Percentiles rank a stretch among this genome's conserved stretches.
These are phyloP conservation scores for Polylopha cassiicola DNA, from an alignment of 2,888 invertebrate species.

Conservation along the genomic window DNA sequence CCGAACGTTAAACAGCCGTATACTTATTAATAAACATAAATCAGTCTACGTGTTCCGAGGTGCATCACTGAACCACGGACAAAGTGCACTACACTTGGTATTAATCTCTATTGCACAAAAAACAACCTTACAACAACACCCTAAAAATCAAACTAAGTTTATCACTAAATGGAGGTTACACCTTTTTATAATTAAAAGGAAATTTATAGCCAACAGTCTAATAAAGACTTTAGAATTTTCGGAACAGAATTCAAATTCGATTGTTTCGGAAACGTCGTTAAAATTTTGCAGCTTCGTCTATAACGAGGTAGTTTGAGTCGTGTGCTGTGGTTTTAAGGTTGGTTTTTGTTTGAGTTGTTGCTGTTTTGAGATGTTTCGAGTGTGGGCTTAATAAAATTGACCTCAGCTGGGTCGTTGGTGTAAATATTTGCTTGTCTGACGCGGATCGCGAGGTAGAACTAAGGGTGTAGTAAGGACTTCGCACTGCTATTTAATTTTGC, in stretches of 20 bases:
- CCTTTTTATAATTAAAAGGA: conserved; percentile 30
- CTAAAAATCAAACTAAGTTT: conserved; percentile 25
- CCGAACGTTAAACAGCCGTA: conserved; percentile 70
- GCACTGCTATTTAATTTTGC: conserved; percentile 10
- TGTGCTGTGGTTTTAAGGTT: conserved; percentile 23
- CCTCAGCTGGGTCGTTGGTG: conserved; percentile 67
- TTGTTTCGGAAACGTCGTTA: conserved; percentile 23
- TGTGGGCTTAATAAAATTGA: conserved; percentile 54
- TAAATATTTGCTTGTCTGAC: conserved; percentile 69
- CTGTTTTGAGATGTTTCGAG: conserved; percentile 37
- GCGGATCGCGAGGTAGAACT: conserved; percentile 61
- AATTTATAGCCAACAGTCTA: conserved; percentile 35
- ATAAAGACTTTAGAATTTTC: conserved; percentile 44
- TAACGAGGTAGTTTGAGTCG: conserved; percentile 22
- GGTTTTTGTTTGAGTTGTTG: conserved; percentile 20
- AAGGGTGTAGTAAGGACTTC: conserved; percentile 43
- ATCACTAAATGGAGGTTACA: conserved; percentile 19
- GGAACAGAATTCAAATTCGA: conserved; percentile 47
- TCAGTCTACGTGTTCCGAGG: conserved; percentile 64
- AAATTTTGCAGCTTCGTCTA: conserved; percentile 22
- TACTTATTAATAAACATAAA: conserved; percentile 73
- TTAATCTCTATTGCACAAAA: conserved; percentile 25
- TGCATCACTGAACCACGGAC: conserved; percentile 58
- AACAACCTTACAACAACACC: conserved; percentile 20
- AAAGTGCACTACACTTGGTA: conserved; percentile 68